These are phyloP conservation scores for Actinia tenebrosa DNA, from an alignment of 64 coral and sea anemone genomes.

Conservation along the genomic window DNA sequence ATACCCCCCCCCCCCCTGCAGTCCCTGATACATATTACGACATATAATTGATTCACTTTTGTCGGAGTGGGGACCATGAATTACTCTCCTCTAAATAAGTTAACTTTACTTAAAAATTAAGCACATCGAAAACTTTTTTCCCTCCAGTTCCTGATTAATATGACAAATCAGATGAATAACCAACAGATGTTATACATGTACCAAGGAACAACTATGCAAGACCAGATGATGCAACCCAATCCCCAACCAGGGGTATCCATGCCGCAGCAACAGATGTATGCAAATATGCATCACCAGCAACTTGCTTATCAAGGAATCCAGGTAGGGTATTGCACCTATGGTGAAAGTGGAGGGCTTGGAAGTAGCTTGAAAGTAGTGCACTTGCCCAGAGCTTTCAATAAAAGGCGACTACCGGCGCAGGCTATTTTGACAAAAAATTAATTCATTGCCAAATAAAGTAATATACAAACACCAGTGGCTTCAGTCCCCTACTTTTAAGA, in stretches of 20 bases:
- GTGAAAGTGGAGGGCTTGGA: too few species aligned
- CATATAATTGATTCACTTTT: too few species aligned
- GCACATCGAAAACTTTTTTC: background rate
- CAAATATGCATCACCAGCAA: conserved; percentile 9
- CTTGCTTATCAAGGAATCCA: background rate
- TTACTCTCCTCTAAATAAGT: background rate
- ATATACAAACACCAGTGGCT: too few species aligned
- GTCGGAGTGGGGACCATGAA: too few species aligned
- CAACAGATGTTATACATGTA: background rate
- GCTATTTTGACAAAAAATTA: too few species aligned
- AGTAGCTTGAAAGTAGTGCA: too few species aligned
- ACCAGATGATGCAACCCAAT: conserved; percentile 18
- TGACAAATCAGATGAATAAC: background rate
- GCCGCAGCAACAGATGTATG: background rate
- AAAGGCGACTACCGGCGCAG: too few species aligned
- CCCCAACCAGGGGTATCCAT: background rate
- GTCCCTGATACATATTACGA: too few species aligned
- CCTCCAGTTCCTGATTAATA: background rate
- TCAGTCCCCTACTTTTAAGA: too few species aligned
- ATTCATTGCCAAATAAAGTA: too few species aligned
- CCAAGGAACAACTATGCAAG: background rate
- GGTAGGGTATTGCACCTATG: background rate
- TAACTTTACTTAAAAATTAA: background rate
- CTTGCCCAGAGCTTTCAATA: too few species aligned
- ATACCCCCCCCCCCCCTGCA: too few species aligned